A percentile compares a stretch with the other conserved stretches of the same genome.
Conservation (phyloP, 2,888 invertebrate species). For the Drosophila austrosaltans region DNA sequence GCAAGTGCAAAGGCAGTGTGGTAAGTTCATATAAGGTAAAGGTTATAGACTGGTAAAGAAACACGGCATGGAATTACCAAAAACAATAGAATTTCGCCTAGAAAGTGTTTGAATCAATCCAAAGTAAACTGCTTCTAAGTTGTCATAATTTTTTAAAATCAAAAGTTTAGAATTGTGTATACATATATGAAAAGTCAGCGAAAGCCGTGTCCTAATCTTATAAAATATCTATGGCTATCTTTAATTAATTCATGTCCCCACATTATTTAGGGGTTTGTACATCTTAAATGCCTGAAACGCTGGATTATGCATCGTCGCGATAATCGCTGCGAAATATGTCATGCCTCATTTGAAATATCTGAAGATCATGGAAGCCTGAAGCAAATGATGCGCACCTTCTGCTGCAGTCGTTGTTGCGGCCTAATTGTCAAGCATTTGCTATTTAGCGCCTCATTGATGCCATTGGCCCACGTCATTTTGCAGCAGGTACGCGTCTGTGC, state of each 20-base stretch:
- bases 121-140: too few relatives aligned
- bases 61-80: background rate
- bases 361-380: conserved; percentile 67
- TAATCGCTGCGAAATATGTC: conserved; percentile 81
- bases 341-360: conserved; percentile 66
- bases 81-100: too few relatives aligned
- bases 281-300: conserved; percentile 78
- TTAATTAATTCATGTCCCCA: too few relatives aligned
- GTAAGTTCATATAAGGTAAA: conserved; percentile 53
- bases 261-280: conserved; percentile 76
- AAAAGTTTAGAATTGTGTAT: too few relatives aligned
- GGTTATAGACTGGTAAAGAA: too few relatives aligned
- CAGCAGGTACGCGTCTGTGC: conserved; percentile 69
- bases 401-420: conserved; percentile 77
- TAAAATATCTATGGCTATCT: too few relatives aligned
- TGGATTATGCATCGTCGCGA: conserved; percentile 80
- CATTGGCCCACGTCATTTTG: conserved; percentile 79
- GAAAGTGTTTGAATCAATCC: too few relatives aligned
- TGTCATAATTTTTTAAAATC: too few relatives aligned
- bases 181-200: too few relatives aligned
- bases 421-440: conserved; percentile 78
- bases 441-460: conserved; percentile 76
- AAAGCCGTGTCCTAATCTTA: too few relatives aligned
- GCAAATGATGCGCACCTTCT: conserved; percentile 76
- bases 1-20: conserved; percentile 82